Conservation (phyloP, 2,113 vertebrate species). For the Pyrgilauda ruficollis region DNA sequence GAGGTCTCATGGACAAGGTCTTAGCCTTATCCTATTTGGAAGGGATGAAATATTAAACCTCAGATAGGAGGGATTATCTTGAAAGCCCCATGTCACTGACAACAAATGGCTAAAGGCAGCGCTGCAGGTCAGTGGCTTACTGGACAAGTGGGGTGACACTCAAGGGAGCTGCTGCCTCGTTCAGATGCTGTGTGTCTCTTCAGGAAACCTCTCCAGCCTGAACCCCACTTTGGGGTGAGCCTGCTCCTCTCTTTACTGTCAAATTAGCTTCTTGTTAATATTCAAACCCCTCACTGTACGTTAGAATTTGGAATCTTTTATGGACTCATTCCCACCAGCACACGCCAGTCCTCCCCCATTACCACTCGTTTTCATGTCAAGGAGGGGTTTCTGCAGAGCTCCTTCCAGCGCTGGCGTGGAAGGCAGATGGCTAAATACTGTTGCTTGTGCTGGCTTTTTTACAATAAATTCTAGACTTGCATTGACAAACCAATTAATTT, state of each 20-base stretch:
- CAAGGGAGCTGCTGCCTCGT: neutral
- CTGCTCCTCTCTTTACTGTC: neutral
- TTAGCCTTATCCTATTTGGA: neutral
- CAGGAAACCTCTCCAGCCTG: neutral
- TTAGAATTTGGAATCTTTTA: neutral
- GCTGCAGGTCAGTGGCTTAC: neutral
- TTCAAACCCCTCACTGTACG: accelerated
- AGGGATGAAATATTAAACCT: neutral
- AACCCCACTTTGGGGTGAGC: neutral
- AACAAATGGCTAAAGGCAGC: neutral
- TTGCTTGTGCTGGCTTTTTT: neutral
- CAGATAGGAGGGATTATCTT: neutral
- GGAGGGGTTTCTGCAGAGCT: neutral
- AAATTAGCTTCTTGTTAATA: neutral
- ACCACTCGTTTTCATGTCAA: neutral
- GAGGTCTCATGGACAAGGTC: neutral
- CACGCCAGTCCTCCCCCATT: neutral
- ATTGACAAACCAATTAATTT: neutral
- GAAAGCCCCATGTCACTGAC: neutral
- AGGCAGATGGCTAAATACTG: neutral
- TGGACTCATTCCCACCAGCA: neutral
- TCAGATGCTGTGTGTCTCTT: neutral
- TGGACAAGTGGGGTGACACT: neutral
- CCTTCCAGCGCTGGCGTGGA: neutral
- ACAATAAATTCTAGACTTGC: neutral